Evolutionary conservation across 2,888 invertebrate genomes (phyloP).

Genomic region (Epistrophe eligans): DNA sequence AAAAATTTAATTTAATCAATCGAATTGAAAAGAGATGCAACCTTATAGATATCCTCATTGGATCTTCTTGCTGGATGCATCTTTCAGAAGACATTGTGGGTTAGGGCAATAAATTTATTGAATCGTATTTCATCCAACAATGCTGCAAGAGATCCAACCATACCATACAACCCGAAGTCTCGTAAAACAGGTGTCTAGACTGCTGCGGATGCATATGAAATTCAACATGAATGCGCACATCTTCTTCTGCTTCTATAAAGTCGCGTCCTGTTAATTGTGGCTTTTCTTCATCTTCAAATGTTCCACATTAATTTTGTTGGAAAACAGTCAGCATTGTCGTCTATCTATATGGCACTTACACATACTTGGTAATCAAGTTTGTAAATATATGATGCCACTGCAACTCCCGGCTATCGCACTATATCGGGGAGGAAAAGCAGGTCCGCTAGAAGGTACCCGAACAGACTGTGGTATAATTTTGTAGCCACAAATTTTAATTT

Average conservation of each 20-base stretch:
- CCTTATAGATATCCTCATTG: slow-evolving; percentile 13
- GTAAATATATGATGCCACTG: slow-evolving; percentile 1
- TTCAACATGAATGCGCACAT: slow-evolving; percentile 56
- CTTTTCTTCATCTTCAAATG: slow-evolving; percentile 62
- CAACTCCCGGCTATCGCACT: background rate
- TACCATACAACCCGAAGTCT: background rate
- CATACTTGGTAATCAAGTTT: slow-evolving; percentile 23
- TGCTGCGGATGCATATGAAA: slow-evolving; percentile 68
- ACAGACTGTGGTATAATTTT: too few species aligned
- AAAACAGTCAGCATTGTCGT: slow-evolving; percentile 5
- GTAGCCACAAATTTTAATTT: too few species aligned
- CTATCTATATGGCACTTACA: background rate
- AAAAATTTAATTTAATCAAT: slow-evolving; percentile 73
- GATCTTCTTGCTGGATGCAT: slow-evolving; percentile 28
- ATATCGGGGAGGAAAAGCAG: background rate
- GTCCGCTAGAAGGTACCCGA: background rate
- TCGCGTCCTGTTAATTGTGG: slow-evolving; percentile 50
- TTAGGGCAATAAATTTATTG: slow-evolving; percentile 58
- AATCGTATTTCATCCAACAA: slow-evolving; percentile 54
- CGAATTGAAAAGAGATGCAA: slow-evolving; percentile 64
- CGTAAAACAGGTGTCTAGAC: slow-evolving; percentile 75
- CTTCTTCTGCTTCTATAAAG: background rate
- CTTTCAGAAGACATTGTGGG: slow-evolving; percentile 52
- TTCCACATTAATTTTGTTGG: slow-evolving; percentile 58
- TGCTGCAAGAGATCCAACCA: slow-evolving; percentile 25